Base-by-base conservation (phyloP, 2,797 vertebrate genomes). In the Apogon hyalosoma region DNA sequence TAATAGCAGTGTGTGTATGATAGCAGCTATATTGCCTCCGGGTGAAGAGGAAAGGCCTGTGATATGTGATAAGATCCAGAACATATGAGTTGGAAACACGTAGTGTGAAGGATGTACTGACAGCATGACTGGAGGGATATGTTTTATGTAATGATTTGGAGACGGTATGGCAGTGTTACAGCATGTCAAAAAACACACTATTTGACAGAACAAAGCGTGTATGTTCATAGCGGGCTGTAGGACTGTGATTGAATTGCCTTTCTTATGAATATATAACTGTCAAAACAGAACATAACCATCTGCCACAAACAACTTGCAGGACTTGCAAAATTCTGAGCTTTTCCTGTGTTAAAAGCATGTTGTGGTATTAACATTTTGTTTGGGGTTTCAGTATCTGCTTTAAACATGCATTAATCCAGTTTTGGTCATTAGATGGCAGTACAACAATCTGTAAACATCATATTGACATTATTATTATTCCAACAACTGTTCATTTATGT, bases 11-110 rank as follows among this genome's bases (percentile, higher is more conserved):
- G 46, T 59, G 65, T 49, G 45, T 67, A 42, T 68, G 65, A 87
- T 70, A 48, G 62, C 50, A 52, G 80, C 68, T 48, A 36, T 40
- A 47, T 66, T 18, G 68, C 72, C 72, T 87, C 60, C n/a, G 75
- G 78, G 56, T 77, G 72, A 69, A 51, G 31, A 54, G 13, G 46
- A 54, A 46, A 50, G 13, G 28, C 18, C 55, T 65, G 57, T 49
- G 66, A 74, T 69, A 47, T 57, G 64, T 49, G 57, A 67, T 67
- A 73, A 79, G 56, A 82, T 48, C 51, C 61, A 63, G n/a, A 41
- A 48, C 46, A 59, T 31, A 15, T 51, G 55, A 70, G 53, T 56
- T 67, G 38, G 46, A 54, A 62, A 71, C 41, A 39, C 3, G 43
- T 43, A 24, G 62, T 46, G 36, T 51, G 42, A 57, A 12, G 69